Conservation (phyloP, 2,888 invertebrate species). For the Carterocephalus palaemon region DNA sequence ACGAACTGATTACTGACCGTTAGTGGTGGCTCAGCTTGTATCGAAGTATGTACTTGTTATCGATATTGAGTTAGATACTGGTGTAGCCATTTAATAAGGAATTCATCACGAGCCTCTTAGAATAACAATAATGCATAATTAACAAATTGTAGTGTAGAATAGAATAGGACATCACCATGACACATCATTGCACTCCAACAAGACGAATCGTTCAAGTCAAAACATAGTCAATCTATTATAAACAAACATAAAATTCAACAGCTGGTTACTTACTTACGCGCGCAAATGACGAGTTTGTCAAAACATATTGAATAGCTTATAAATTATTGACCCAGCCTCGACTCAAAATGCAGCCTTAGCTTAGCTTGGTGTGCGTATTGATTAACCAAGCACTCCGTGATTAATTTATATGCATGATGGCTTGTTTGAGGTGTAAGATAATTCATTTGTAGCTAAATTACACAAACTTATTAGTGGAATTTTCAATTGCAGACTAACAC, state of each 20-base stretch:
- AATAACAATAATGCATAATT: too few species aligned
- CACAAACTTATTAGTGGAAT: too few species aligned
- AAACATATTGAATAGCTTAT: slow-evolving; percentile 17
- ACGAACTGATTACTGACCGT: slow-evolving; percentile 3
- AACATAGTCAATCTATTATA: slow-evolving; percentile 4
- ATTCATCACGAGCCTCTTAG: too few species aligned
- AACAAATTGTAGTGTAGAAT: too few species aligned
- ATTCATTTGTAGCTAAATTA: too few species aligned
- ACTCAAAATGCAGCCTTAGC: not conserved
- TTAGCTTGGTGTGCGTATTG: not conserved
- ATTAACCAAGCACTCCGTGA: not conserved
- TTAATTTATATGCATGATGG: too few species aligned
- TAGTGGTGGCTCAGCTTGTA: slow-evolving; percentile 1
- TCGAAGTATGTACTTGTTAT: too few species aligned
- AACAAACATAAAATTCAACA: slow-evolving; percentile 1
- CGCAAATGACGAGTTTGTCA: slow-evolving; percentile 15
- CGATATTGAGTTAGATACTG: not conserved
- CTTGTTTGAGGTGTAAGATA: too few species aligned
- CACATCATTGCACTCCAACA: not conserved
- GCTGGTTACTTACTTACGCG: slow-evolving; percentile 3
- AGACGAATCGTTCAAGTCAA: not conserved
- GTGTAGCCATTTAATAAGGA: too few species aligned
- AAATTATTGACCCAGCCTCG: slow-evolving; percentile 15
- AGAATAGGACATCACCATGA: too few species aligned
- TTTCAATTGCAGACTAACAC: too few species aligned